Conservation (phyloP, 2,797 vertebrate species). For the Poecilia gillii region DNA sequence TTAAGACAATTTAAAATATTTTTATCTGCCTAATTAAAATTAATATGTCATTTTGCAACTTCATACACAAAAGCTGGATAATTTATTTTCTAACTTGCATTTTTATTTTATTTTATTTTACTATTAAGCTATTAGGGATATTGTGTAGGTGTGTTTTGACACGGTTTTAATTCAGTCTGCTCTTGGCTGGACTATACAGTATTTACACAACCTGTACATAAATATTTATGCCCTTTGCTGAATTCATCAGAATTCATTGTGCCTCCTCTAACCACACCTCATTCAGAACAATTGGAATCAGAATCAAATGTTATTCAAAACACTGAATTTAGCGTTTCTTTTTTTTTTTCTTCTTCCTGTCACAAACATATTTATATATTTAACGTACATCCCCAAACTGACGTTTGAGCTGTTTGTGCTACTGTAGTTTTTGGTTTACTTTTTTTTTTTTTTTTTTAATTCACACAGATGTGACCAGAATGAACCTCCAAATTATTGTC, state of each 20-base stretch:
- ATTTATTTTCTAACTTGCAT: slow-evolving; percentile 3
- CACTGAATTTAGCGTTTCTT: not conserved
- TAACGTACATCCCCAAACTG: not conserved
- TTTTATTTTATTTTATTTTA: not conserved
- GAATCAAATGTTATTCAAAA: not conserved
- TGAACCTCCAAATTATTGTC: slow-evolving; percentile 50
- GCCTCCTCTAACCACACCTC: not conserved
- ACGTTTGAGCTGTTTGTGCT: not conserved
- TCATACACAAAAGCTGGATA: not conserved
- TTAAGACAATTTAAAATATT: not conserved
- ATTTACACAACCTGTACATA: slow-evolving; percentile 23
- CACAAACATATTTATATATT: not conserved
- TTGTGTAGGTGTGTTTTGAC: slow-evolving; percentile 40
- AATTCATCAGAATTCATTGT: slow-evolving; percentile 1
- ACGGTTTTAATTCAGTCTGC: slow-evolving; percentile 24
- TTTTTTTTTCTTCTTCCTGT: not conserved
- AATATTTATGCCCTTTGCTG: slow-evolving; percentile 10
- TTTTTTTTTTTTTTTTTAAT: slow-evolving; percentile 11
- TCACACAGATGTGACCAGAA: slow-evolving; percentile 19
- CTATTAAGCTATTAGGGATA: slow-evolving; percentile 9
- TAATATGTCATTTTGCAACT: not conserved
- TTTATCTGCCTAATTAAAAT: not conserved
- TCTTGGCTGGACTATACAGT: slow-evolving; percentile 16
- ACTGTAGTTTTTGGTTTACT: not conserved
- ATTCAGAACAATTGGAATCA: not conserved